These are phyloP conservation scores for Aleiodes alternator DNA, from an alignment of 2,888 invertebrate species.

Conservation along the genomic window DNA sequence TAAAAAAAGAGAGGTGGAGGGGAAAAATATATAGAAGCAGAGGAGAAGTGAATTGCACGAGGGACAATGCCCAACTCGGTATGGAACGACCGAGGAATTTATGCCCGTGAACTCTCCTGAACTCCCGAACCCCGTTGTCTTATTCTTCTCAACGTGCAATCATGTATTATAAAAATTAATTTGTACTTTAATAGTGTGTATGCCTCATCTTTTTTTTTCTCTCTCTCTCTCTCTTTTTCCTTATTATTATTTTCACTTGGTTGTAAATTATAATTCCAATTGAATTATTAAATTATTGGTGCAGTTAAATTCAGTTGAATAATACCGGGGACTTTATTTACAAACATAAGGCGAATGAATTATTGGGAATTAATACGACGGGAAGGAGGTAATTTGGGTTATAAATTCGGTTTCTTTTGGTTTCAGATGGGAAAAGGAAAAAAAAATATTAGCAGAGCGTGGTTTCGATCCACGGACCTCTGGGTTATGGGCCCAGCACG, in stretches of 20 bases:
- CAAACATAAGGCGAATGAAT: background rate
- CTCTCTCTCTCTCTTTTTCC: no score
- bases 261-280: constrained; percentile 12
- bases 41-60: constrained; percentile 40
- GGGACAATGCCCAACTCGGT: constrained; percentile 46
- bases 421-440: constrained; percentile 8
- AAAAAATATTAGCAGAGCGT: constrained; percentile 82
- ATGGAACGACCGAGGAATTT: constrained; percentile 61
- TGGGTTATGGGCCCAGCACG: constrained; percentile 92
- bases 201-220: background rate
- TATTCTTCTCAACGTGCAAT: constrained; percentile 37
- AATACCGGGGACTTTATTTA: background rate
- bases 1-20: background rate
- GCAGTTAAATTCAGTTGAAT: background rate
- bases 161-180: constrained; percentile 26
- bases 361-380: background rate
- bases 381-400: background rate
- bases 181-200: constrained; percentile 12
- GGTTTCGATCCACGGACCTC: constrained; percentile 95
- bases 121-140: constrained; percentile 66
- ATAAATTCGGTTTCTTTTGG: constrained; percentile 2
- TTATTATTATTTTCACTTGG: background rate
- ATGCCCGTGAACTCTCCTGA: constrained; percentile 67
- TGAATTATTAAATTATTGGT: background rate
- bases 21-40: constrained; percentile 19